Evolutionary conservation across 1,140 invertebrate species (phyloP).

Genomic region (Coboldia fuscipes): DNA sequence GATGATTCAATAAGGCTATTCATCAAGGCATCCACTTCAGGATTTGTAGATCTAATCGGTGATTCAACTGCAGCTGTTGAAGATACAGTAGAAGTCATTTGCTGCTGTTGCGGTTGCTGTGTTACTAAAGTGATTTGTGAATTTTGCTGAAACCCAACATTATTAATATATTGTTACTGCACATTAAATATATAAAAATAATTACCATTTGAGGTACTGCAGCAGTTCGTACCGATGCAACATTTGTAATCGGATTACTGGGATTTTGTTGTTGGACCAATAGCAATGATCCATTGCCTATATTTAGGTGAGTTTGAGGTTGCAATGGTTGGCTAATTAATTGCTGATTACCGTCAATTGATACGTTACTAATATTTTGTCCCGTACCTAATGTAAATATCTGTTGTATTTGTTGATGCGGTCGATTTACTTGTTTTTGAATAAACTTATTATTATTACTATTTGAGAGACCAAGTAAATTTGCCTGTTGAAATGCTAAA

Average conservation of each 20-base stretch:
- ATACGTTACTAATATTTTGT: too few species aligned
- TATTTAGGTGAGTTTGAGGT: constrained; percentile 15
- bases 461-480: too few species aligned
- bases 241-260: not conserved
- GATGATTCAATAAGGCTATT: constrained; percentile 59
- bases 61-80: constrained; percentile 27
- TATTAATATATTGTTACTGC: too few species aligned
- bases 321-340: constrained; percentile 17
- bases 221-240: constrained; percentile 1
- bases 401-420: constrained; percentile 19
- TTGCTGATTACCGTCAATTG: too few species aligned
- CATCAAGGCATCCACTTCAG: constrained; percentile 50
- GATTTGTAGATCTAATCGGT: constrained; percentile 41
- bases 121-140: too few species aligned
- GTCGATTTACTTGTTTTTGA: constrained; percentile 12
- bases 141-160: too few species aligned
- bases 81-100: not conserved
- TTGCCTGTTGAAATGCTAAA: too few species aligned
- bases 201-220: too few species aligned
- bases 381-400: too few species aligned
- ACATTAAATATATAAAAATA: too few species aligned
- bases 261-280: constrained; percentile 27
- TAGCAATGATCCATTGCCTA: constrained; percentile 28
- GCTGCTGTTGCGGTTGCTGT: constrained; percentile 5
- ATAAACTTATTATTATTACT: too few species aligned